Percentiles rank a stretch among this genome's conserved stretches.
Conservation (phyloP, 2,797 vertebrate genomes). For the Fundulus diaphanus region DNA sequence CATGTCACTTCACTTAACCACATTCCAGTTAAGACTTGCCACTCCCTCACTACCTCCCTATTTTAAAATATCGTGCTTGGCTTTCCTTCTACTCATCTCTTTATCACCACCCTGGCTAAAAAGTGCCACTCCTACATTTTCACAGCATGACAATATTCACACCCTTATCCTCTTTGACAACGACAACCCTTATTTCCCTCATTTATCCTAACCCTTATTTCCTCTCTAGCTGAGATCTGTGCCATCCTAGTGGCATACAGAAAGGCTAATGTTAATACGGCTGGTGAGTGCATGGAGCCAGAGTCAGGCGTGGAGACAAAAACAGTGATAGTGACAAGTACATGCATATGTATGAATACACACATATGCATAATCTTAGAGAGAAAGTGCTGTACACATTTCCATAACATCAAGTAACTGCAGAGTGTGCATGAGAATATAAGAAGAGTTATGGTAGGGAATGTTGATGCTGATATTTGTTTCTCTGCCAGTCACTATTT, state of each 20-base stretch:
- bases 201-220: slow-evolving; percentile 70
- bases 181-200: slow-evolving; percentile 68
- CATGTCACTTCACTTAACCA: slow-evolving; percentile 63
- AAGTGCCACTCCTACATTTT: slow-evolving; percentile 62
- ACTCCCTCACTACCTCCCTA: slow-evolving; percentile 42
- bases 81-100: slow-evolving; percentile 45
- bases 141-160: slow-evolving; percentile 64
- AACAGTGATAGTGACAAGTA: slow-evolving; percentile 62
- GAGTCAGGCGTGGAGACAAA: slow-evolving; percentile 65
- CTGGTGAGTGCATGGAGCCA: slow-evolving; percentile 51
- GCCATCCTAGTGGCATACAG: slow-evolving; percentile 39
- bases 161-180: slow-evolving; percentile 66
- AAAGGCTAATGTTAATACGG: slow-evolving; percentile 64
- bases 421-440: slow-evolving; percentile 30
- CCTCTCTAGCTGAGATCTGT: slow-evolving; percentile 54
- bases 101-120: slow-evolving; percentile 44
- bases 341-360: slow-evolving; percentile 79
- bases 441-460: slow-evolving; percentile 36
- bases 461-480: slow-evolving; percentile 41
- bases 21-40: slow-evolving; percentile 65
- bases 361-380: slow-evolving; percentile 75
- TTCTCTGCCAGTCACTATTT: slow-evolving; percentile 43
- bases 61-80: slow-evolving; percentile 39
- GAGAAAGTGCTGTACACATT: slow-evolving; percentile 39
- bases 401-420: slow-evolving; percentile 33